Evolutionary conservation across 2,797 vertebrate genomes (phyloP).

Genomic region (Gallinago nigripennis): DNA sequence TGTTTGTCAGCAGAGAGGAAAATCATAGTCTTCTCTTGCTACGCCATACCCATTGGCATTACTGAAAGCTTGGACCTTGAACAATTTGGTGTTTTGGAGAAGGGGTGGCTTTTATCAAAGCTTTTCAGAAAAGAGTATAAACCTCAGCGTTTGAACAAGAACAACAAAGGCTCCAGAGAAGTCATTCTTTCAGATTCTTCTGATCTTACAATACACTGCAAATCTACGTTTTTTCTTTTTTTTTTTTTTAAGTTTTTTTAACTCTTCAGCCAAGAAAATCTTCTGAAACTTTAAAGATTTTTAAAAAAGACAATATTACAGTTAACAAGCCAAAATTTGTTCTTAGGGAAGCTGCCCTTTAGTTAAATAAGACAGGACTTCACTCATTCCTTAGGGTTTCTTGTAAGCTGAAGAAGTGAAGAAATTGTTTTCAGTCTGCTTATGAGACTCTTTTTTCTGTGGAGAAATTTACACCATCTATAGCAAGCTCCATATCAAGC

Average conservation of each 20-base stretch:
- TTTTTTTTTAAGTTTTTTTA: not conserved
- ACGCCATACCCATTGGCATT: not conserved
- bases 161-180: not conserved
- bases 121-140: not conserved
- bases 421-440: not conserved
- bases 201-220: not conserved
- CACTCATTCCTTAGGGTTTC: not conserved
- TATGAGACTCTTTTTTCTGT: not conserved
- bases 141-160: not conserved
- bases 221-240: not conserved
- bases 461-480: not conserved
- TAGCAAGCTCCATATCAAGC: not conserved
- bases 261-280: not conserved
- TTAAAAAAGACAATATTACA: not conserved
- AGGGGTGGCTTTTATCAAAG: not conserved
- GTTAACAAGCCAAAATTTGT: not conserved
- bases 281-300: not conserved
- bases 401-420: not conserved
- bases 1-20: not conserved
- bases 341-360: not conserved
- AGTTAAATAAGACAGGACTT: not conserved
- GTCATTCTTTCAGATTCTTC: not conserved
- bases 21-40: not conserved
- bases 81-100: not conserved
- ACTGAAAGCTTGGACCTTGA: not conserved